Conservation (phyloP, 2,888 invertebrate genomes). For the Ormyrus rosae region DNA sequence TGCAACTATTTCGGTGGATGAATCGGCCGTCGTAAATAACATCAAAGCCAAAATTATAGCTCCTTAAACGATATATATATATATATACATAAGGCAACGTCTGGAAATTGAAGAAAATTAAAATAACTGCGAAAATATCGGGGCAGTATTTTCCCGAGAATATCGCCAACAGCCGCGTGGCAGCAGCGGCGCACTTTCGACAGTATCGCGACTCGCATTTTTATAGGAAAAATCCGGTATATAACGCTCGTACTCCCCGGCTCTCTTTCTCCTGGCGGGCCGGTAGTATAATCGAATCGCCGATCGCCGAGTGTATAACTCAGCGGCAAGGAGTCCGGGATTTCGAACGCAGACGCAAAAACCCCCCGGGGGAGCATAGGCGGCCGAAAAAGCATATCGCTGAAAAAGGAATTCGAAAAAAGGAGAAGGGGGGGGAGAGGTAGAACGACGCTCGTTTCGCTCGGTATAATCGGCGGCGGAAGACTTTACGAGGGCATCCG, state of each 20-base stretch:
- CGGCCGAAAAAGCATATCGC: not conserved
- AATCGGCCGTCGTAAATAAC: constrained; percentile 14
- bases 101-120: constrained; percentile 11
- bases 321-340: not conserved
- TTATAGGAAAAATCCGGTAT: constrained; percentile 32
- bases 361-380: not conserved
- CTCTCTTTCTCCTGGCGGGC: not conserved
- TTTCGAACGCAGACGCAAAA: constrained; percentile 27
- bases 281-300: too few species aligned
- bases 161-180: constrained; percentile 22
- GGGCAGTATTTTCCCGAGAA: constrained; percentile 36
- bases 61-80: constrained; percentile 9
- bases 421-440: not conserved
- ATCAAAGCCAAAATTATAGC: constrained; percentile 13
- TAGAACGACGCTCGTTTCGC: not conserved
- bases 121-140: constrained; percentile 22
- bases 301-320: constrained; percentile 27
- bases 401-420: too few species aligned
- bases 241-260: not conserved
- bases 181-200: constrained; percentile 26
- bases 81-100: not conserved
- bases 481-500: constrained; percentile 18
- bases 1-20: not conserved
- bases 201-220: constrained; percentile 44
- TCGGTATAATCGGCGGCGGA: constrained; percentile 19